Evolutionary conservation across 2,113 vertebrate species (phyloP), one percentile per base, ranked within the genome.

Genomic region (Rafetus swinhoei): DNA sequence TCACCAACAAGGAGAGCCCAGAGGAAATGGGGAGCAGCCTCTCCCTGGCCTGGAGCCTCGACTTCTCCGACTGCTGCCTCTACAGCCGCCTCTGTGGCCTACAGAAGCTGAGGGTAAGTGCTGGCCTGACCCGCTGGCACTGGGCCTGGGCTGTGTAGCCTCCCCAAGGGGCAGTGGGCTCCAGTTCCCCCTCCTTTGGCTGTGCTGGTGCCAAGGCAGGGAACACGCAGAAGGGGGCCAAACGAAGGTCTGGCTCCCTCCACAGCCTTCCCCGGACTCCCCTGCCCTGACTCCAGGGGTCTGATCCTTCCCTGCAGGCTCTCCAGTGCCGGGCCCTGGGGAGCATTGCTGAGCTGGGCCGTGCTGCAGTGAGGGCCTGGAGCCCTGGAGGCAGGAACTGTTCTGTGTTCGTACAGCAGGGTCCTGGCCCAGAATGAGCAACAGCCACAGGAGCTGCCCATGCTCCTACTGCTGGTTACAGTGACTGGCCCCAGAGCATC

Each of bases 31-130:
- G 98, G 72, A 98, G 98, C 96, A 97, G 98, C 0, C 90, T 98
- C 79, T 89, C 98, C 0, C 89, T 96, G 0, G 2, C 97, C 9
- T 98, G 98, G 86, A 96, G 94, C 80, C 91, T 97, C 1, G 16
- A 90, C 32, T 97, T 97, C 56, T 90, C 97, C 1, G 97, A 98
- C 56, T 94, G 93, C 8, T 98, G 97, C 92, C 98, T 98, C 81
- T 99, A 98, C 93, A 99, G 98, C 24, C 98, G 98, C 55, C 96
- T 99, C 79, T 97, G 96, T 2, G 95, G 98, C 84, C 97, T 99
- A 89, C 99, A 99, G 97, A 98, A 98, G 94, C 98, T 99, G 83
- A 97, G 11, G 98, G 99, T 99, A 92, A 97, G 97, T 87, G 89
- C 39, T 2, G 0, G 1, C 0, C 9, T 0, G 18, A 13, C 19